Evolutionary conservation across 2,113 vertebrate species (phyloP).

Genomic region (Manacus vitellinus): DNA sequence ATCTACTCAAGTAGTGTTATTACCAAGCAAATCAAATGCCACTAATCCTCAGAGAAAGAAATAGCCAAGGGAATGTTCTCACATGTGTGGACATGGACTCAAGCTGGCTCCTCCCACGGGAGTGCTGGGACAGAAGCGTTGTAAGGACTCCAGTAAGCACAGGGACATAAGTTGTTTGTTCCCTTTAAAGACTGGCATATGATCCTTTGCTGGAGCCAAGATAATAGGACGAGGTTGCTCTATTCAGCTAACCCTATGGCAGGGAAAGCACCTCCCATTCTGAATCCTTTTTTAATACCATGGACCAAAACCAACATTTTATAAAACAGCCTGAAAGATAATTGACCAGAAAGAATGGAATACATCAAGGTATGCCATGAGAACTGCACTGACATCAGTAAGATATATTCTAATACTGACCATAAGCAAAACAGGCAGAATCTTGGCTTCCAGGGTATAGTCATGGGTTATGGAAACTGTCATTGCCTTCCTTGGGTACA

Average conservation of each 20-base stretch:
- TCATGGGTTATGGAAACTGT: background rate
- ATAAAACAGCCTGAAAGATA: background rate
- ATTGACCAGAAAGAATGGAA: background rate
- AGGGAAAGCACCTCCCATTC: background rate
- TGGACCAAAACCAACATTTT: background rate
- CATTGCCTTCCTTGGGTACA: background rate
- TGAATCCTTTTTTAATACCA: background rate
- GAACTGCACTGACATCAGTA: background rate
- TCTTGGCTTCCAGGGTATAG: background rate
- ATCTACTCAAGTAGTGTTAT: background rate
- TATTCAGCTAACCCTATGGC: background rate
- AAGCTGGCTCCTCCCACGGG: background rate
- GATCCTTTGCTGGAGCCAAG: background rate
- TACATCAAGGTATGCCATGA: background rate
- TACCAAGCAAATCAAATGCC: background rate
- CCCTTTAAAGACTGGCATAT: background rate
- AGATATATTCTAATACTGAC: background rate
- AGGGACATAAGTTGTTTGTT: background rate
- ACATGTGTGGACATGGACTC: fast-evolving
- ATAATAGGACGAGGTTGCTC: background rate
- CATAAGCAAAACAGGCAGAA: background rate
- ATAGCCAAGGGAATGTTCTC: background rate
- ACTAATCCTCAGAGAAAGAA: background rate
- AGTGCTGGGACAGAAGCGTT: background rate
- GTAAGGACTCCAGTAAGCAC: background rate